Evolutionary conservation across 2,888 invertebrate species (phyloP), one percentile per base, ranked within the genome.

Genomic region (Apamea epomidion): DNA sequence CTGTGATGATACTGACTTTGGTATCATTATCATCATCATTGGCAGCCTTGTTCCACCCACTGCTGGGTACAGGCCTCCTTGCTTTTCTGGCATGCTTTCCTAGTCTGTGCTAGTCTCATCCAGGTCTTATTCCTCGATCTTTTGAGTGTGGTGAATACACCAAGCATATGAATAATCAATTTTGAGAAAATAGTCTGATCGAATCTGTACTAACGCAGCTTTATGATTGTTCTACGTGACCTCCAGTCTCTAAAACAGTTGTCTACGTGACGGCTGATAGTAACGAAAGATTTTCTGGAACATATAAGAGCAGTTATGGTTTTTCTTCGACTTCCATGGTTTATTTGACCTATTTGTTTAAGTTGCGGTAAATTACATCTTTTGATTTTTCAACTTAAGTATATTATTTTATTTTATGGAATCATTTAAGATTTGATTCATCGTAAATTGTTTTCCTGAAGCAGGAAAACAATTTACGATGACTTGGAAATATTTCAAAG

Each of bases 261-360:
- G 48, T 21, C 42, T 70, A 80, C 88, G 73, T 88, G 87, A 87
- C 54, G n/a, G 45, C 18, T 64, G 21, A 77, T 64, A 42, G n/a
- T 54, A 25, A 58, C 54, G 48, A 73, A 72, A 51, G 12, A 71
- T 67, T 62, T 32, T 65, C 32, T 45, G 14, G 6, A 51, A 77
- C 8, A 42, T 87, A 32, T 37, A 64, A 0, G 42, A 60, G 21
- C 45, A 25, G 21, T 0, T 29, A 5, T 37, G 1, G 2, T 42
- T 29, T 21, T 42, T 18, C n/a, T n/a, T 68, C 68, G 7, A 18
- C 25, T n/a, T 12, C n/a, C 37, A 37, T 67, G 18, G 18, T n/a
- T 18, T 37, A 72, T 7, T 48, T 37, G 18, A 60, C 32, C 8
- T 18, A 12, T 18, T 72, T 18, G 18, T 62, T 3, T 64, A 14